A percentile compares a stretch with the other conserved stretches of the same genome.
Evolutionary conservation across 2,888 invertebrate genomes (phyloP).

Genomic region (Eulithis testata): DNA sequence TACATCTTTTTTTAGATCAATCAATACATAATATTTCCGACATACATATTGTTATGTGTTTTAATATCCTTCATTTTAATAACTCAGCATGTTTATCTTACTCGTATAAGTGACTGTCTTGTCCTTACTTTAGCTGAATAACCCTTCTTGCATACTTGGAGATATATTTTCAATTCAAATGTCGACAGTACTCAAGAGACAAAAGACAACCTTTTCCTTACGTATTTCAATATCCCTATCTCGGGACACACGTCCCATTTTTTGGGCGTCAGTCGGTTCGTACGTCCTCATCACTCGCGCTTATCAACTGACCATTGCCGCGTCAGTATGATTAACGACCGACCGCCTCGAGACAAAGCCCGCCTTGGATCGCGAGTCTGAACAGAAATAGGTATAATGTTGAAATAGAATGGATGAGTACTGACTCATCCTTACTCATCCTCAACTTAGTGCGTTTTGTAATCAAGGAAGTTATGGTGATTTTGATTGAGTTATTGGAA

Average conservation of each 20-base stretch:
- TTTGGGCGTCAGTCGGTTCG: conserved; percentile 19
- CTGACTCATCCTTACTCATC: too few relatives aligned
- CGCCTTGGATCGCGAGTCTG: conserved; percentile 46
- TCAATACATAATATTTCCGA: too few relatives aligned
- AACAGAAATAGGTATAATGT: conserved; percentile 46
- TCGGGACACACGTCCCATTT: conserved; percentile 30
- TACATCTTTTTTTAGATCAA: too few relatives aligned
- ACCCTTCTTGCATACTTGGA: not conserved
- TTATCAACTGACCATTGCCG: conserved; percentile 60
- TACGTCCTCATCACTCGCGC: conserved; percentile 47
- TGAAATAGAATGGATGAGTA: not conserved
- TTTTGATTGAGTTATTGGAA: too few relatives aligned
- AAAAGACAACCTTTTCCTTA: conserved; percentile 21
- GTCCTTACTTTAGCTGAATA: not conserved
- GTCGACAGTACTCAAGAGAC: conserved; percentile 12
- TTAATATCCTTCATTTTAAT: not conserved
- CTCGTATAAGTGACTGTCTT: not conserved
- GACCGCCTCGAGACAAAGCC: conserved; percentile 57
- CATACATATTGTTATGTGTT: too few relatives aligned
- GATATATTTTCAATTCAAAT: conserved; percentile 15
- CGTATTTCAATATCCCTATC: conserved; percentile 35
- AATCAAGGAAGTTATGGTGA: too few relatives aligned
- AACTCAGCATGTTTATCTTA: not conserved
- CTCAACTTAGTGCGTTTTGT: too few relatives aligned
- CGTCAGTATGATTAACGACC: conserved; percentile 65